Base-by-base conservation (phyloP, 2,797 vertebrate species). In the Amblyopsis hoosieri region DNA sequence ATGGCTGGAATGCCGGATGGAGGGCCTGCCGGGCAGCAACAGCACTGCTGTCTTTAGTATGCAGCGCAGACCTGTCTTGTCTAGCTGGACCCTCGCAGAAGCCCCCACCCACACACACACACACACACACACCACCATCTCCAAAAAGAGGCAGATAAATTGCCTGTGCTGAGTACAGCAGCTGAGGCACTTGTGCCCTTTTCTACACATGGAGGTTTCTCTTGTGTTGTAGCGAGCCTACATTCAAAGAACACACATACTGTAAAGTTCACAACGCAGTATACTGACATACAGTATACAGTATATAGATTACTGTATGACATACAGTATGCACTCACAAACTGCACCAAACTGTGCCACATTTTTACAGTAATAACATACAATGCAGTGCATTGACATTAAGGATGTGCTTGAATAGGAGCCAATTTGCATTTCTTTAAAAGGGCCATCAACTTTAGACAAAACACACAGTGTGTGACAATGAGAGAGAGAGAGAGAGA, bases 61-160 rank as follows among this genome's bases (percentile, higher is more conserved):
- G 80, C 90, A 82, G 84, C 62, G 33, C 78, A 72, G 76, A 81
- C 19, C 55, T 19, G 8, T 74, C 71, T 75, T 64, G 85, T 80
- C 79, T 77, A 63, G 77, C 75, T 87, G 88, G 83, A 86, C 85
- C 79, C 82, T 88, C 76, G 80, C 78, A 67, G 81, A 80, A 83
- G 78, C 64, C 66, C 71, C 65, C 67, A 66, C 60, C 59, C 66
- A 66, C 64, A 53, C 73, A 67, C 84, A 78, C 69, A 78, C 37
- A 37, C 33, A 37, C 33, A 42, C 37, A 42, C 37, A 9, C 37
- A 42, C 37, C 37, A 42, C 37, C 37, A 42, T 3, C 37, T 42
- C 2, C 37, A 42, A 42, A 42, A 42, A 42, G 37, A 42, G 37
- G 79, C 69, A 83, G 78, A 82, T 76, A 74, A 81, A 87, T 80